Evolutionary conservation across 2,797 vertebrate species (phyloP).

Genomic region (Tympanoctomys barrerae): DNA sequence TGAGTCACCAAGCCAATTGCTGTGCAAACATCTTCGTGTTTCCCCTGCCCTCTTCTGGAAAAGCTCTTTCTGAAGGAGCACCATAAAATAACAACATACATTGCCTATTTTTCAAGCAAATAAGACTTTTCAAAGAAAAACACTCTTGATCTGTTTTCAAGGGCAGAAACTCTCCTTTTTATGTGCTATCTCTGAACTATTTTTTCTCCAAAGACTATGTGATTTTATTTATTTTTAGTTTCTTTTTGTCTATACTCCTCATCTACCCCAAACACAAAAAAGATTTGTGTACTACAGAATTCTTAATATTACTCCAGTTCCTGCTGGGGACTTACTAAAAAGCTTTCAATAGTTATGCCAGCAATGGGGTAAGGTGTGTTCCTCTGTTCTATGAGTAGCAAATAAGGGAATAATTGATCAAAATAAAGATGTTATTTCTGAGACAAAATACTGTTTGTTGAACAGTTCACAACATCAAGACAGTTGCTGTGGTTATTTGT

Average conservation of each 20-base stretch:
- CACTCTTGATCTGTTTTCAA: background rate
- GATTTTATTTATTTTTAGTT: conserved; percentile 1
- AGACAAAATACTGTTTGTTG: background rate
- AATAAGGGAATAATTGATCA: background rate
- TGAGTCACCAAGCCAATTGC: background rate
- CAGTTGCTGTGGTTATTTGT: background rate
- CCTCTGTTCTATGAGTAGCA: background rate
- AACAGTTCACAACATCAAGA: background rate
- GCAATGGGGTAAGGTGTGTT: background rate
- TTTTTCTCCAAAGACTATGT: background rate
- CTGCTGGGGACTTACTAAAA: background rate
- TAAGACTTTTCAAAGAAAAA: background rate
- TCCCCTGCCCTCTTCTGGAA: background rate
- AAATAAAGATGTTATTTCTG: background rate
- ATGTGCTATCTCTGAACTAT: background rate
- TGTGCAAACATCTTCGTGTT: background rate
- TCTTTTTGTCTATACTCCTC: background rate
- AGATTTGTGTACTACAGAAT: background rate
- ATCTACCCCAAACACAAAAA: background rate
- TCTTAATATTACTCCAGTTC: background rate
- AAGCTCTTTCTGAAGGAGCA: background rate
- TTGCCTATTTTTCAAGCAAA: background rate
- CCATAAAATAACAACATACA: accelerated
- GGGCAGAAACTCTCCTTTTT: background rate
- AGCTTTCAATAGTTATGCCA: background rate